Conservation (phyloP, 2,797 vertebrate species). For the Chaetodon trifasciatus region DNA sequence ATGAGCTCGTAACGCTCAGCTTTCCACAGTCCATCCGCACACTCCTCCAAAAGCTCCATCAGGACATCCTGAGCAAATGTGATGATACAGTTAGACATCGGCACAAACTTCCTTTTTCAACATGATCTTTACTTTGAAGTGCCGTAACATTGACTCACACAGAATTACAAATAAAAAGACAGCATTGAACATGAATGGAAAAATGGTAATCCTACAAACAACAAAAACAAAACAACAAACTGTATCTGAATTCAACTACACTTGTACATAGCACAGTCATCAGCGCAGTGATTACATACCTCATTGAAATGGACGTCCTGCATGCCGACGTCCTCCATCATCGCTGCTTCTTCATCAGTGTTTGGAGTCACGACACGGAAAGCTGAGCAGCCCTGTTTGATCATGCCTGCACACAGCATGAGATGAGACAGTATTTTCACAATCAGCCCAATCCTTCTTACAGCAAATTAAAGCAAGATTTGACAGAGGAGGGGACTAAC, state of each 20-base stretch:
- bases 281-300: constrained; percentile 72
- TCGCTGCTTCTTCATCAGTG: constrained; percentile 96
- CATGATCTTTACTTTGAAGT: background rate
- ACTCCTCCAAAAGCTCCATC: constrained; percentile 96
- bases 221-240: background rate
- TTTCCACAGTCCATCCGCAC: constrained; percentile 97
- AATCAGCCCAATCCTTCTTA: background rate
- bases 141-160: background rate
- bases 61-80: constrained; percentile 89
- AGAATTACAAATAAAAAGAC: background rate
- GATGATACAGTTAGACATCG: too few relatives aligned
- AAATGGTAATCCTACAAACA: background rate
- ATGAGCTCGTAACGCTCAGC: constrained; percentile 98
- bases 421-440: background rate
- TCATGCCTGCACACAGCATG: constrained; percentile 87
- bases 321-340: constrained; percentile 99
- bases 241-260: background rate
- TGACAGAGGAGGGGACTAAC: background rate
- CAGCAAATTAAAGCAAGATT: background rate
- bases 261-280: background rate
- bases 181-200: background rate
- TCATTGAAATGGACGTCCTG: constrained; percentile 99
- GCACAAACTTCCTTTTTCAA: too few relatives aligned
- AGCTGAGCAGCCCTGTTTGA: constrained; percentile 94
- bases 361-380: constrained; percentile 97